Conservation (phyloP, 2,113 vertebrate species). For the Suncus etruscus region DNA sequence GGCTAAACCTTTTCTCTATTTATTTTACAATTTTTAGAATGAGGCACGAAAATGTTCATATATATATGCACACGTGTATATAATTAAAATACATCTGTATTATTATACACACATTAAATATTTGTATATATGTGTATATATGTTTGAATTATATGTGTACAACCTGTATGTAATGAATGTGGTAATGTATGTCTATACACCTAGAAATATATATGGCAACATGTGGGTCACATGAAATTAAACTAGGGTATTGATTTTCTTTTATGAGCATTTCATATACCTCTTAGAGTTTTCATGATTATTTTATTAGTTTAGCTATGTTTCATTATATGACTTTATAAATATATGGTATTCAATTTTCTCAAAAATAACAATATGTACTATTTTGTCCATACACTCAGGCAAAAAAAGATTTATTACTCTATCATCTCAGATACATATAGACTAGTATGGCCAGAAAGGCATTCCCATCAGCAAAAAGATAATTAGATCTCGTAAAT, state of each 20-base stretch:
- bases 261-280: conserved; percentile 6
- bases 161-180: not conserved
- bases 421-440: not conserved
- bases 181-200: not conserved
- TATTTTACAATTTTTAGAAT: not conserved
- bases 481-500: not conserved
- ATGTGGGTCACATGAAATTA: not conserved
- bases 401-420: not conserved
- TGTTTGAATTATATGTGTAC: not conserved
- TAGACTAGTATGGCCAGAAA: not conserved
- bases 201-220: not conserved
- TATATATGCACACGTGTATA: too few species aligned
- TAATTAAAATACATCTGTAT: too few species aligned
- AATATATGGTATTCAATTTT: not conserved
- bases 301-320: not conserved
- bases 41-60: too few species aligned
- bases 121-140: not conserved
- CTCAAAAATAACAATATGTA: not conserved
- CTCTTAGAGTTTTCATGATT: not conserved
- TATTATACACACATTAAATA: too few species aligned
- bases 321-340: not conserved
- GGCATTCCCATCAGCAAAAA: not conserved
- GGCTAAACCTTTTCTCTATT: not conserved
- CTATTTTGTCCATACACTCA: not conserved
- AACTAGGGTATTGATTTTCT: not conserved